phyloP scores from a whole-genome alignment of 1,140 invertebrate genomes.

The Drosophila ficusphila region DNA sequence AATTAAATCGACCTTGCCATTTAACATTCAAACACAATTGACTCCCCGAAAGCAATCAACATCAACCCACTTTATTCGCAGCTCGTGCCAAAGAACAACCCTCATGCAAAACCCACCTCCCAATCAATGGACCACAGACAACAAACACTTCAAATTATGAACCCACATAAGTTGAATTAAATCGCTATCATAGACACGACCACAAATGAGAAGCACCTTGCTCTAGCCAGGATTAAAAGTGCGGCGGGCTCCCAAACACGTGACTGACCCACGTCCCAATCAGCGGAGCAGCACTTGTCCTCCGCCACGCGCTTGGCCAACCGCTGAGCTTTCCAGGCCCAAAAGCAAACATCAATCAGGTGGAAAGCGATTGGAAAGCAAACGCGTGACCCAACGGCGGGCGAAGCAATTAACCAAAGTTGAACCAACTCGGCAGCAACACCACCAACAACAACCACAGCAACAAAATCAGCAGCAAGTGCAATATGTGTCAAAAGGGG shows the following conservation, averaged over 20 bases:
- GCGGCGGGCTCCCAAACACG: constrained; percentile 33
- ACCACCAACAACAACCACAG: constrained; percentile 12
- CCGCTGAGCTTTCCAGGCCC: constrained; percentile 25
- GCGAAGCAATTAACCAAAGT: constrained; percentile 63
- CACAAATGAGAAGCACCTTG: constrained; percentile 43
- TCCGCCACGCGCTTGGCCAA: constrained; percentile 50
- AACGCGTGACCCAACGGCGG: constrained; percentile 56
- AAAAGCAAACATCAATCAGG: constrained; percentile 63
- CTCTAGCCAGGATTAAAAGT: constrained; percentile 1
- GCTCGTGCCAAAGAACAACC: constrained; percentile 29
- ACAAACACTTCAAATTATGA: constrained; percentile 58
- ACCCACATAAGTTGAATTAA: constrained; percentile 59
- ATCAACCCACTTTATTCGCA: constrained; percentile 6
- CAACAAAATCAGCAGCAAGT: constrained; percentile 55
- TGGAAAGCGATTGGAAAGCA: constrained; percentile 48
- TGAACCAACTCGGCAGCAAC: constrained; percentile 39
- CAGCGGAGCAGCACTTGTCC: constrained; percentile 49
- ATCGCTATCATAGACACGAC: constrained; percentile 35
- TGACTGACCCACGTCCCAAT: constrained; percentile 59
- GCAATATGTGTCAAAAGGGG: constrained; percentile 67
- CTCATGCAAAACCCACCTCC: background rate
- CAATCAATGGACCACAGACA: background rate
- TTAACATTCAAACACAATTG: constrained; percentile 14
- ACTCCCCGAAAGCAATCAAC: constrained; percentile 19
- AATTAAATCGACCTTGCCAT: background rate